phyloP scores from a whole-genome alignment of 2,888 invertebrate species.

The Ceraclea dissimilis region DNA sequence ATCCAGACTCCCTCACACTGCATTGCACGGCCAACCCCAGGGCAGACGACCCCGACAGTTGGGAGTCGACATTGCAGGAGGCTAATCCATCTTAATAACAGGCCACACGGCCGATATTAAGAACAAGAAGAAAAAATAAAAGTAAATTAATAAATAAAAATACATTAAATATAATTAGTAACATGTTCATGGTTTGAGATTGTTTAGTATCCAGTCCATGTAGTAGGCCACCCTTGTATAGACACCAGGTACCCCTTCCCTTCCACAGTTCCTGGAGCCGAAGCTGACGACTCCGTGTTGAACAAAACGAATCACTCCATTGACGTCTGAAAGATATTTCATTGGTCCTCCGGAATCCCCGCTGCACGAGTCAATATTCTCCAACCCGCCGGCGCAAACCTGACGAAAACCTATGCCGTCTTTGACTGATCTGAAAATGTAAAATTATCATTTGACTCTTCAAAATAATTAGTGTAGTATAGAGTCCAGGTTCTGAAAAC shows the following conservation, averaged over 20 bases:
- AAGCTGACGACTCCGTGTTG: constrained; percentile 54
- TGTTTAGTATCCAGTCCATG: constrained; percentile 57
- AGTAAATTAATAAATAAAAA: no score
- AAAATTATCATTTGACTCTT: not conserved
- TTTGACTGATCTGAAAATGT: constrained; percentile 27
- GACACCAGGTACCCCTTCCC: constrained; percentile 57
- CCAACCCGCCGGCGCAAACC: constrained; percentile 57
- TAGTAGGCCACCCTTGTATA: constrained; percentile 59
- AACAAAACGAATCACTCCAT: constrained; percentile 41
- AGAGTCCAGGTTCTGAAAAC: no score
- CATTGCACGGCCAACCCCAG: no score
- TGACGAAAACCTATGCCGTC: constrained; percentile 39
- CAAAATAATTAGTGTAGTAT: no score
- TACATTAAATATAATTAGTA: no score
- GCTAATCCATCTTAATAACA: no score
- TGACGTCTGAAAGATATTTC: constrained; percentile 35
- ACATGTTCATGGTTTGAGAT: constrained; percentile 38
- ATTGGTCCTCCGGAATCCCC: constrained; percentile 67
- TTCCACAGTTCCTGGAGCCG: constrained; percentile 44
- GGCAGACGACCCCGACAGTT: no score
- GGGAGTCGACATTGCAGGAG: no score
- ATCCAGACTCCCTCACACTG: no score
- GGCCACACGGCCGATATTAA: no score
- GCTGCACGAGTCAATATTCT: constrained; percentile 53
- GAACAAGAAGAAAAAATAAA: no score